Conservation (phyloP, 2,888 invertebrate genomes). For the Itoplectis maculator region DNA sequence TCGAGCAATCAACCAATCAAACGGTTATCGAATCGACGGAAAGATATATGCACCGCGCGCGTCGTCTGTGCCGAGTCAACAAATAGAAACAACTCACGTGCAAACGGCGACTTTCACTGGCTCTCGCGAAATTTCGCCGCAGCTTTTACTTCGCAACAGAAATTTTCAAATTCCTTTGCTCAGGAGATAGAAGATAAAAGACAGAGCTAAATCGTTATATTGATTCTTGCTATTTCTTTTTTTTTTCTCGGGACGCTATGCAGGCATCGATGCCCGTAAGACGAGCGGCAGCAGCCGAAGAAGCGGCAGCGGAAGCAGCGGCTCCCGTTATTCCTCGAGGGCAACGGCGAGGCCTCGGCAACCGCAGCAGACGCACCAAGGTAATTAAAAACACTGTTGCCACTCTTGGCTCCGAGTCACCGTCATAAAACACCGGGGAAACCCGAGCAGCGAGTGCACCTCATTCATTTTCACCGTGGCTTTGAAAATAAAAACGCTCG, state of each 20-base stretch:
- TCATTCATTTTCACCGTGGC: slow-evolving; percentile 4
- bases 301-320: slow-evolving; percentile 67
- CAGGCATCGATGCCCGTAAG: slow-evolving; percentile 73
- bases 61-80: background rate
- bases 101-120: slow-evolving; percentile 57
- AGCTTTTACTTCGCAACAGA: background rate
- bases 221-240: background rate
- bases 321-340: slow-evolving; percentile 66
- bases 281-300: slow-evolving; percentile 71
- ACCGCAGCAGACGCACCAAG: slow-evolving; percentile 60
- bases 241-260: slow-evolving; percentile 50
- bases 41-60: background rate
- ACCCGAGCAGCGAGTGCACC: background rate
- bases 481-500: background rate
- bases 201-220: no score
- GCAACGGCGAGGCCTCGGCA: slow-evolving; percentile 70
- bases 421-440: slow-evolving; percentile 24
- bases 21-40: slow-evolving; percentile 55
- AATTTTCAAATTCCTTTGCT: background rate
- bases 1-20: slow-evolving; percentile 56
- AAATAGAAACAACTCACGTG: slow-evolving; percentile 6
- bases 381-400: slow-evolving; percentile 49
- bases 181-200: background rate
- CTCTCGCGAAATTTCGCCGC: slow-evolving; percentile 39
- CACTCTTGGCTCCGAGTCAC: slow-evolving; percentile 2